Evolutionary conservation across 2,888 invertebrate species (phyloP), one percentile per base, ranked within the genome.

Genomic region (Archips crataeganus): DNA sequence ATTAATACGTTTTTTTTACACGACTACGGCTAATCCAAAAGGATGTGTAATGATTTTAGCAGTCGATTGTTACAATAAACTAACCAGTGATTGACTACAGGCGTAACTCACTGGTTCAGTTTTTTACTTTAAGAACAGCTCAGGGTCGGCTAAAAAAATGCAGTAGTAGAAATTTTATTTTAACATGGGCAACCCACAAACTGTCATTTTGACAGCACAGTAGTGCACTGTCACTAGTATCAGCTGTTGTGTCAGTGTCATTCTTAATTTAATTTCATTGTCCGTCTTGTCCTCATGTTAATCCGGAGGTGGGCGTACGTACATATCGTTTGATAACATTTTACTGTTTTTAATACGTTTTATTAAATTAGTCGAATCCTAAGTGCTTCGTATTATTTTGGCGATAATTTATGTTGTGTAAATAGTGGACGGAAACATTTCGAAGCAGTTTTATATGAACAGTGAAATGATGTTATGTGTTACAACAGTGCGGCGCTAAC

Each of bases 381-480:
- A 2, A 60, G 64, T 61, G 49, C 39, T 61, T 60, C 65, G 15
- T 39, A 36, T 49, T 64, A 34, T 59, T 64, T 64, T 65, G 36
- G 15, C 47, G 60, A 71, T 49, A 54, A 49, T 57, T 67, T 42
- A 34, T 36, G 34, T 34, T 2, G 32, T 49, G 42, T 67, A 62
- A 62, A 67, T 54, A 23, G 45, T 13, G 71, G n/a, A 45, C 54
- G 36, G 23, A 60, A 5, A 59, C 23, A 49, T 47, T 47, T 39
- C 6, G n/a, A 72, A 72, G 61, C 34, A 34, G 45, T 54, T 62
- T 36, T 36, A 61, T 57, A 15, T 64, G 15, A 47, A 15, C 57
- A 15, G 67, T 72, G 61, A 72, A 71, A 66, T 9, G 45, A 71
- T 71, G 71, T 39, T 23, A 60, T 49, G 66, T 71, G 71, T 67